Evolutionary conservation across 2,888 invertebrate species (phyloP), one percentile per base, ranked within the genome.

Genomic region (Diaprepes abbreviatus): DNA sequence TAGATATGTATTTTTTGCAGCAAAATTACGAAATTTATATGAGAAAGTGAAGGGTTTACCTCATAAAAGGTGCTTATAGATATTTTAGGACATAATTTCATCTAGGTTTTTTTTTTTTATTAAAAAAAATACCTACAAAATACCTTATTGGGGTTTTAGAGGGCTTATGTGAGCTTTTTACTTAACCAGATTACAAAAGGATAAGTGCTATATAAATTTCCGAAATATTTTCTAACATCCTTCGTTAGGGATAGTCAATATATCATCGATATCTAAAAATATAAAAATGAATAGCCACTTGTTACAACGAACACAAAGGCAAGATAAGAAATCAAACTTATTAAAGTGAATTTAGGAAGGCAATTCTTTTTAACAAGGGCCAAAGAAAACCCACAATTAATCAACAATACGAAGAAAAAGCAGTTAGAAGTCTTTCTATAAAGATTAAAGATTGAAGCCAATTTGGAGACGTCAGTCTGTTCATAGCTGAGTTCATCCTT

Each of bases 381-480:
- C 57, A 70, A 71, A 69, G 64, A 66, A 72, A 70, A 68, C 73
- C 75, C 74, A 72, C 77, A 78, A 79, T 78, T 79, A 78, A 78
- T 77, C 74, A 76, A 76, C 75, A 77, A 76, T 77, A 72, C 74
- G 72, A 74, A 74, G 73, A 75, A 77, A 75, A 74, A 73, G 59
- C 52, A 58, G 57, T 59, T 66, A 54, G 40, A 31, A 57, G 33
- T 48, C 59, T 66, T 66, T 75, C 67, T 70, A 65, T 71, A 73
- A 73, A 75, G 76, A 77, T 77, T 75, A 73, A 68, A 75, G 75
- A 78, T 77, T 76, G 76, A 74, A 79, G 75, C 76, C 78, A 79
- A 79, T 78, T 79, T 77, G 75, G 72, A 73, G 73, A 73, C 74
- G 77, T 77, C 78, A 76, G 76, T 74, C 59, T 71, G 66, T 60